These are phyloP conservation scores for Trematomus loennbergii DNA, from an alignment of 2,113 vertebrate genomes.

Conservation along the genomic window DNA sequence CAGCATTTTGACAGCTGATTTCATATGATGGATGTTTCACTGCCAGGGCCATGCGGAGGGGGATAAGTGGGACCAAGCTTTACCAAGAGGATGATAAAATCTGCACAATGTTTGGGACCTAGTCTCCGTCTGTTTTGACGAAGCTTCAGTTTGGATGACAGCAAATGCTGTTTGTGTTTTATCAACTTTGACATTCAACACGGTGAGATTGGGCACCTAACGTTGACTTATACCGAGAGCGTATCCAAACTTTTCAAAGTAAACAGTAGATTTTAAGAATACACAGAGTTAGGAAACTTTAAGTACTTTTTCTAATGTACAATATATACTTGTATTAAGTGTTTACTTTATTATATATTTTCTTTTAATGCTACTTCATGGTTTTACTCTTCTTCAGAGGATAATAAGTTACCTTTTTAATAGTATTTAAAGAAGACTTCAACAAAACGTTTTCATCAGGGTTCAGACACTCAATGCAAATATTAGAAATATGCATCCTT, in stretches of 20 bases:
- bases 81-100: conserved; percentile 23
- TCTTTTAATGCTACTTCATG: background rate
- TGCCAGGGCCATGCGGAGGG: conserved; percentile 26
- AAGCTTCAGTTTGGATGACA: conserved; percentile 21
- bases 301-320: background rate
- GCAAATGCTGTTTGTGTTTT: conserved; percentile 1
- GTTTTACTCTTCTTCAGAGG: background rate
- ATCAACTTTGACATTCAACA: conserved; percentile 17
- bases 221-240: background rate
- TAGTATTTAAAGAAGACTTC: too few relatives aligned
- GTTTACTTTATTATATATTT: background rate
- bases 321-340: background rate
- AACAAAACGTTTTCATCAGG: too few relatives aligned
- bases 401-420: too few relatives aligned
- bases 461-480: too few relatives aligned
- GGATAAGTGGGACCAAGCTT: conserved; percentile 34
- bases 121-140: conserved; percentile 22
- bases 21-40: conserved; percentile 73
- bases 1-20: conserved; percentile 71
- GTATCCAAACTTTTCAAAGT: background rate
- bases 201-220: background rate
- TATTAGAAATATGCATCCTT: too few relatives aligned
- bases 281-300: background rate
- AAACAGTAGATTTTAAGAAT: background rate
- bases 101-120: conserved; percentile 6